phyloP scores from a whole-genome alignment of 1,140 invertebrate genomes.

The Hyles euphorbiae region DNA sequence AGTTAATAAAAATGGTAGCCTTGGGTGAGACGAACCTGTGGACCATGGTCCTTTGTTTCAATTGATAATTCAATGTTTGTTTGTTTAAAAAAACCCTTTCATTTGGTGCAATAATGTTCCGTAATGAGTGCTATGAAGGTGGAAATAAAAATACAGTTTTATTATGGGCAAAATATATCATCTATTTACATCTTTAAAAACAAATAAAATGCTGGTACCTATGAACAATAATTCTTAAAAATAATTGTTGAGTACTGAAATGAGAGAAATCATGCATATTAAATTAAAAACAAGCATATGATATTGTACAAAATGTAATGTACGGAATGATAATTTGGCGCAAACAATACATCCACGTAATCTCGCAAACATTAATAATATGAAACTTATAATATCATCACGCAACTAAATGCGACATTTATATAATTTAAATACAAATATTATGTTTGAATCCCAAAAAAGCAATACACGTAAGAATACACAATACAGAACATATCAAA shows the following conservation, averaged over 20 bases:
- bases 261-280: constrained; percentile 41
- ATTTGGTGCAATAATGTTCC: no score
- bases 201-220: constrained; percentile 50
- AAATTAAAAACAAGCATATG: constrained; percentile 32
- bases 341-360: constrained; percentile 4
- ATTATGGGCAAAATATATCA: constrained; percentile 69
- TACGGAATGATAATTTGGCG: constrained; percentile 32
- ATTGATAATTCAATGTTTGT: no score
- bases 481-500: no score
- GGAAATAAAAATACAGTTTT: constrained; percentile 26
- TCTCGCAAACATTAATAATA: constrained; percentile 1
- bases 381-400: background rate
- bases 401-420: background rate
- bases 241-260: constrained; percentile 57
- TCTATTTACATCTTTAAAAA: constrained; percentile 67
- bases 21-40: no score
- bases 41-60: no score
- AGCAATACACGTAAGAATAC: no score
- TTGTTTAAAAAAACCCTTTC: no score
- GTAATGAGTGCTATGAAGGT: no score
- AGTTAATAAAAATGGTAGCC: no score
- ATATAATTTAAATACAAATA: background rate
- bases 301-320: constrained; percentile 22
- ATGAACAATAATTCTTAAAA: constrained; percentile 66
- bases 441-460: no score